Conservation (phyloP, 35 echinoderm and acorn worm species). For the Amphiura filiformis region DNA sequence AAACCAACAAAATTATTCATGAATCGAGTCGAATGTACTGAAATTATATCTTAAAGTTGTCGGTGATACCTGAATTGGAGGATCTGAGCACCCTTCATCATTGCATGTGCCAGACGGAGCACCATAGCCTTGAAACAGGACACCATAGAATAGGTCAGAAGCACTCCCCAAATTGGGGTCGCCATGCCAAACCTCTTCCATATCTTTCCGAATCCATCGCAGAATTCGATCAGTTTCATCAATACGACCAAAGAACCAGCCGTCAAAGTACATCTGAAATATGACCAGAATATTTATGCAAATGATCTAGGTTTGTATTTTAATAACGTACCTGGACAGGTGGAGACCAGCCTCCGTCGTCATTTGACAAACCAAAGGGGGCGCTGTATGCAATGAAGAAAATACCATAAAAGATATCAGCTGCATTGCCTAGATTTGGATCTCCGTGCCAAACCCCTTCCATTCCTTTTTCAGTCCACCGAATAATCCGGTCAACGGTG, state of each 20-base stretch:
- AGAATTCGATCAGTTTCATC: constrained; percentile 45
- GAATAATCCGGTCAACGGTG: background rate
- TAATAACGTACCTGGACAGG: background rate
- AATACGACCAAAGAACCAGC: constrained; percentile 87
- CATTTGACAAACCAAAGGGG: background rate
- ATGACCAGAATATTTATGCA: background rate
- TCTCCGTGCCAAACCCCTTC: background rate
- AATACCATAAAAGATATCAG: background rate
- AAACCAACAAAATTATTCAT: too few relatives aligned
- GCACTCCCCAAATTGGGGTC: constrained; percentile 50
- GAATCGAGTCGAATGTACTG: too few relatives aligned
- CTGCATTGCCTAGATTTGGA: background rate
- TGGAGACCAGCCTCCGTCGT: background rate
- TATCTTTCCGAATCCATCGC: constrained; percentile 33
- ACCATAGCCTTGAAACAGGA: constrained; percentile 63
- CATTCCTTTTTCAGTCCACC: background rate
- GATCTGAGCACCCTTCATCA: constrained; percentile 71
- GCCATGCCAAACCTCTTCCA: constrained; percentile 87
- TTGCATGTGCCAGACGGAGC: constrained; percentile 80
- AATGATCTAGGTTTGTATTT: background rate
- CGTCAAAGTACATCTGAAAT: constrained; percentile 93
- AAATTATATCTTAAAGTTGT: too few relatives aligned
- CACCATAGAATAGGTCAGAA: constrained; percentile 82
- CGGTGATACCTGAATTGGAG: constrained; percentile 81
- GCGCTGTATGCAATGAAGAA: background rate